Conservation (phyloP, 2,888 invertebrate genomes). For the Sacculina carcini region DNA sequence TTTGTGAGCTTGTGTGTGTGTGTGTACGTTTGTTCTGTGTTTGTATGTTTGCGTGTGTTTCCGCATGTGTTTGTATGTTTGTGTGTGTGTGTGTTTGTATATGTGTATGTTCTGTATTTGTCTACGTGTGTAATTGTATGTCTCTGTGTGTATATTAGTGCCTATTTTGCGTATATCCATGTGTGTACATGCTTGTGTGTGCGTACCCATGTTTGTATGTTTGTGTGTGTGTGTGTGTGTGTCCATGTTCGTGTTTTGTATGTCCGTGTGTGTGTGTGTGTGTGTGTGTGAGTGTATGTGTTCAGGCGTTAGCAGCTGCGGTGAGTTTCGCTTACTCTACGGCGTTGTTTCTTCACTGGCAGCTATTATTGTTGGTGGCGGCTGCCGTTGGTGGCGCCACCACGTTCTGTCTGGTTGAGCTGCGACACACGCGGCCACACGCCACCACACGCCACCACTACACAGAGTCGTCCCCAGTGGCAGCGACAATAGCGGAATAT, state of each 20-base stretch:
- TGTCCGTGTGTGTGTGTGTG: neutral
- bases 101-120: constrained; percentile 4
- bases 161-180: neutral
- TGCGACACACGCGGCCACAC: too few species aligned
- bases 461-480: too few species aligned
- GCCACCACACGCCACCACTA: too few species aligned
- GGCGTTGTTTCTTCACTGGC: constrained; percentile 37
- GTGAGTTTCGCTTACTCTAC: constrained; percentile 59
- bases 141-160: neutral
- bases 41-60: constrained; percentile 2
- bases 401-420: constrained; percentile 47
- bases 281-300: constrained; percentile 9
- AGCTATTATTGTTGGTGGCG: constrained; percentile 39
- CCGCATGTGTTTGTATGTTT: neutral
- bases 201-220: neutral
- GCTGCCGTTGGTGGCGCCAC: constrained; percentile 45
- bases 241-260: neutral
- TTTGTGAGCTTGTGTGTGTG: neutral
- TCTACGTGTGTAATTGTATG: too few species aligned
- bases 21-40: neutral
- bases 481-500: too few species aligned
- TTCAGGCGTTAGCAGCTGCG: constrained; percentile 57
- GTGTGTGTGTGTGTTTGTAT: constrained; percentile 1
- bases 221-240: neutral
- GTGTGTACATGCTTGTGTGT: neutral